phyloP scores from a whole-genome alignment of 2,113 vertebrate genomes.

The Pseudorasbora parva region DNA sequence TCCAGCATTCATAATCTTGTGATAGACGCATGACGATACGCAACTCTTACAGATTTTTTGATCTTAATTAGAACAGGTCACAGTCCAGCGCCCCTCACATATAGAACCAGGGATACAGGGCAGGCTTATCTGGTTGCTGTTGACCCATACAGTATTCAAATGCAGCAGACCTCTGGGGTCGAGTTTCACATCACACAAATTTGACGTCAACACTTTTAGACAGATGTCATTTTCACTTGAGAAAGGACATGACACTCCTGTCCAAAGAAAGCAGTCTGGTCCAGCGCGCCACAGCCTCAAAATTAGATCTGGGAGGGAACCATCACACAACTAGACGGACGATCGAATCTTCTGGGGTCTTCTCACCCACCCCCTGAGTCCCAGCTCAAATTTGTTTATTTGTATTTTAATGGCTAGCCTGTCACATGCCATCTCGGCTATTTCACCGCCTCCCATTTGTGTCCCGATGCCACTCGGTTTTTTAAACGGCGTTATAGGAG shows the following conservation, averaged over 20 bases:
- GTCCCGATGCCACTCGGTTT: not conserved
- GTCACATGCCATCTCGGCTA: slow-evolving; percentile 17
- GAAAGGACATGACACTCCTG: not conserved
- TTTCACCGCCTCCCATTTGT: slow-evolving; percentile 2
- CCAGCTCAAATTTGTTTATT: slow-evolving; percentile 41
- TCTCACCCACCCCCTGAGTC: not conserved
- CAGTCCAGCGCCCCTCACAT: too few relatives aligned
- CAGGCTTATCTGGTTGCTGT: not conserved
- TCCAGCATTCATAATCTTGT: not conserved
- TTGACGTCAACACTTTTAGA: slow-evolving; percentile 1
- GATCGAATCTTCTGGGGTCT: not conserved
- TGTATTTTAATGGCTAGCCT: slow-evolving; percentile 27
- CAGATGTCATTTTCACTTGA: slow-evolving; percentile 25
- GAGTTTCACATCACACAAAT: not conserved
- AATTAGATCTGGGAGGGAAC: slow-evolving; percentile 23
- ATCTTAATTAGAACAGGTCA: not conserved
- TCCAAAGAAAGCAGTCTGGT: not conserved
- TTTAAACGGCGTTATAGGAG: slow-evolving; percentile 25
- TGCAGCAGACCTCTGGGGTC: not conserved
- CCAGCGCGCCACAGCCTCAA: not conserved
- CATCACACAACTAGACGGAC: slow-evolving; percentile 2
- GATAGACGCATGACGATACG: not conserved
- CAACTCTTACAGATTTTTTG: not conserved
- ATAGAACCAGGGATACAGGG: not conserved
- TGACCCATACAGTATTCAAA: not conserved